phyloP scores from a whole-genome alignment of 2,797 vertebrate species.

The Centroberyx gerrardi region DNA sequence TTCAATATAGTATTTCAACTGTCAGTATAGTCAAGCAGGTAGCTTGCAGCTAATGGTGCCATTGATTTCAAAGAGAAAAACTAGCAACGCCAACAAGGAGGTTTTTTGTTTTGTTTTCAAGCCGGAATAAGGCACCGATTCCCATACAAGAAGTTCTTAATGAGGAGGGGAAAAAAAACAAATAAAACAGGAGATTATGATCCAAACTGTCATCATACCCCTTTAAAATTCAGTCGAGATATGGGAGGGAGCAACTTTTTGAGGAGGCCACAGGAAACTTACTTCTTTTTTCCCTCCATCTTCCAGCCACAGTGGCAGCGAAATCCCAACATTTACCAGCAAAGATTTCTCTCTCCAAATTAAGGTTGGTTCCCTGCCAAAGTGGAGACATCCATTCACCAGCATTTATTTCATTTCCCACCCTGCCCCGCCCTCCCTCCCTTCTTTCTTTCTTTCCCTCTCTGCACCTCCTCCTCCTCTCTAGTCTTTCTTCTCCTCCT shows the following conservation, averaged over 20 bases:
- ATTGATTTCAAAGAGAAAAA: no score
- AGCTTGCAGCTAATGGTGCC: neutral
- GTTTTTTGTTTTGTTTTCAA: neutral
- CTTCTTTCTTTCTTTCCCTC: constrained; percentile 11
- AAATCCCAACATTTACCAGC: neutral
- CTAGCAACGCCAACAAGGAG: no score
- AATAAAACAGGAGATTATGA: neutral
- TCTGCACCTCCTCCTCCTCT: constrained; percentile 6
- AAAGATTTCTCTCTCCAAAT: no score
- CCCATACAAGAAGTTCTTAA: constrained; percentile 25
- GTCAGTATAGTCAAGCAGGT: neutral
- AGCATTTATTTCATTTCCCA: constrained; percentile 49
- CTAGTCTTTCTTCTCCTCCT: constrained; percentile 94
- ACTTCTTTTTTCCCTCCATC: neutral
- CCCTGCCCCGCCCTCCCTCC: constrained; percentile 35
- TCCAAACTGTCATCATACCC: constrained; percentile 21
- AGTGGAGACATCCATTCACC: constrained; percentile 45
- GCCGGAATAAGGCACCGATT: constrained; percentile 53
- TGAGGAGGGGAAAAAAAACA: constrained; percentile 2
- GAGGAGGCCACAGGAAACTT: constrained; percentile 26
- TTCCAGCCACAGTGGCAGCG: constrained; percentile 59
- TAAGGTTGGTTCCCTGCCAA: constrained; percentile 33
- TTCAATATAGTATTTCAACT: no score
- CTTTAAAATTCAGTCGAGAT: constrained; percentile 42
- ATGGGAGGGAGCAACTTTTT: constrained; percentile 66